Base-by-base conservation (phyloP, 1,140 invertebrate genomes). In the Dolichoris vasculosae region DNA sequence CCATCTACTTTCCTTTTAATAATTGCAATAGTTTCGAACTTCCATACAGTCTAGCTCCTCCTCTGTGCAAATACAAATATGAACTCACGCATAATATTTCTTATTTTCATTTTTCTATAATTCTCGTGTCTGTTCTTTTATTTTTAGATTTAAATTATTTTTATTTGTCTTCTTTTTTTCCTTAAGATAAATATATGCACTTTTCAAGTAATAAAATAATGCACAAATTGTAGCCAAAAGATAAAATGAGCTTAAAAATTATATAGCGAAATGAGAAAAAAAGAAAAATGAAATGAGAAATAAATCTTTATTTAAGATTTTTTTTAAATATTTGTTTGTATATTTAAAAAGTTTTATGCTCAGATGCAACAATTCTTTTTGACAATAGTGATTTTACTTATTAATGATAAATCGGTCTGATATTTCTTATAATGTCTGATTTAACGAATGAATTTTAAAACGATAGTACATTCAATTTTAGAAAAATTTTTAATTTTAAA, bases 51-150 rank as follows among this genome's bases (percentile, higher is more conserved):
- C 38, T 1, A n/a, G 26, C 48, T 35, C 17, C 9, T 43, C 30
- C 71, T 38, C 73, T 73, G 20, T 48, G 26, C 32, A 23, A 23
- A 23, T 55, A 32, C 23, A 46, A 23, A 30, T 40, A 30, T 35
- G 63, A 46, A 40, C 46, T 82, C 40, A 30, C 30, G 30, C 79
- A 20, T 26, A 9, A 0, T 26, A 51, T 35, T 71, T 82, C 30
- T 48, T 6, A 9, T 40, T 82, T 40, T 73, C 38, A 73, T 71
- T 73, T 35, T 32, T 17, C 1, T n/a, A 20, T 38, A 20, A 43
- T 82, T 82, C 30, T 71, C 67, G 32, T 71, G 11, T 71, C 40
- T 38, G 32, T 51, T 82, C 55, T 15, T 73, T 82, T 73, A 71
- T 82, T 82, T 71, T 73, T 13, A 13, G 3, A 23, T 46, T 32